Conservation (phyloP, 2,113 vertebrate species). For the Blennius ocellaris region DNA sequence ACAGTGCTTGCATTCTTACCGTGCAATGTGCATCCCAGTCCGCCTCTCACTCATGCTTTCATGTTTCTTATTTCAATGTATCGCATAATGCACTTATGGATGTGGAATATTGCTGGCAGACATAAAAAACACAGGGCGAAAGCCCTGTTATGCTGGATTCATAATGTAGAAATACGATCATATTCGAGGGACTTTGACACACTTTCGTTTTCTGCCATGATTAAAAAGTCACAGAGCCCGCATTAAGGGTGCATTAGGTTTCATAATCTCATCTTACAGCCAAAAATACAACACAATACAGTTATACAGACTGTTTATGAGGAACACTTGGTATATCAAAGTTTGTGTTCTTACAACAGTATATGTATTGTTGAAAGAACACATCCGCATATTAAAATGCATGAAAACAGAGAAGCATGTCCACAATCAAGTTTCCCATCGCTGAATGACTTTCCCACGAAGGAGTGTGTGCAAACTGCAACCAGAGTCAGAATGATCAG, state of each 20-base stretch:
- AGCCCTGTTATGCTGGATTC: slow-evolving; percentile 31
- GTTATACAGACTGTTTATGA: background rate
- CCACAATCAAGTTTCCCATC: no score
- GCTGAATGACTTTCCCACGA: no score
- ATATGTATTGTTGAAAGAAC: no score
- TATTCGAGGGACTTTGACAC: slow-evolving; percentile 36
- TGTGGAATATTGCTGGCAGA: slow-evolving; percentile 52
- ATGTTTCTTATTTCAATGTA: slow-evolving; percentile 43
- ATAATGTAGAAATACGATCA: slow-evolving; percentile 43
- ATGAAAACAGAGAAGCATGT: no score
- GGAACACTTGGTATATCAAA: no score
- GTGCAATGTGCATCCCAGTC: slow-evolving; percentile 5
- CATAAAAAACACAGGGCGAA: slow-evolving; percentile 37
- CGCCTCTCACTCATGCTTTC: slow-evolving; percentile 25
- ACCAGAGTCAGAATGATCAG: no score
- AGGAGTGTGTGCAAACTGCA: no score
- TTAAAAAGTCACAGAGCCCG: slow-evolving; percentile 20
- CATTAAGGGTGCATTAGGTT: slow-evolving; percentile 9
- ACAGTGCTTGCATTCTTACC: background rate
- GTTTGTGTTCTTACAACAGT: background rate
- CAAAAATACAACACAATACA: slow-evolving; percentile 10
- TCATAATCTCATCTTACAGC: slow-evolving; percentile 23
- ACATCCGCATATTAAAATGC: no score
- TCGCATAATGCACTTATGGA: slow-evolving; percentile 41
- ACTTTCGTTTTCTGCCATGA: slow-evolving; percentile 13